Base-by-base conservation (phyloP, 1,140 invertebrate species). In the Polyergus mexicanus region DNA sequence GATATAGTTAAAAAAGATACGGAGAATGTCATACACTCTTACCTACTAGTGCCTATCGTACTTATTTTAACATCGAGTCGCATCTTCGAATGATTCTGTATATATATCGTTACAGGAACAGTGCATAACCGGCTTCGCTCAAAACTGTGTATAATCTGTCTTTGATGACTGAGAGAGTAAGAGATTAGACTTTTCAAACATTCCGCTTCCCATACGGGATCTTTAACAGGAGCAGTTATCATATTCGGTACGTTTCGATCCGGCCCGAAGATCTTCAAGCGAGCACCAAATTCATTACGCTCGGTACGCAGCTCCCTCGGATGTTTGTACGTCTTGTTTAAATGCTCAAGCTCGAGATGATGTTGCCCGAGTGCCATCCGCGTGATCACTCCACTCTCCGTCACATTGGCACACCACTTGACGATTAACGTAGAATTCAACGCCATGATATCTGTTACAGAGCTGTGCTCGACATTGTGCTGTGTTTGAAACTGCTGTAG, bases 31-130 rank as follows among this genome's bases (percentile, higher is more conserved):
- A n/a, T 16, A n/a, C 72, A 78, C 8, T 78, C 62, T 92, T 87
- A 95, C 95, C 94, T 95, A 90, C 92, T 95, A 2, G 93, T 95
- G 54, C 94, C 94, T 84, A 94, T 90, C 1, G 95, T 95, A 76
- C 93, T 92, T 22, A 95, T 83, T 87, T 93, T 94, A 8, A 95
- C 91, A 38, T 93, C 78, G 7, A 95, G 77, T 25, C 69, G 47
- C 25, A 90, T 91, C 35, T 92, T 81, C 16, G 93, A 93, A 89
- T 95, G 94, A 91, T 95, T 95, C 66, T 95, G 94, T 80, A 95
- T 71, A 60, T 90, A 81, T 83, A 95, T 87, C 5, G 83, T 87
- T 5, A 95, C 93, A 0, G 94, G 94, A 65, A 95, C 78, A 7
- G 93, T 85, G 58, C 94, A 95, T 51, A 95, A 86, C 75, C 94